Conservation (phyloP, 2,888 invertebrate species). For the Amphipoea lucens region DNA sequence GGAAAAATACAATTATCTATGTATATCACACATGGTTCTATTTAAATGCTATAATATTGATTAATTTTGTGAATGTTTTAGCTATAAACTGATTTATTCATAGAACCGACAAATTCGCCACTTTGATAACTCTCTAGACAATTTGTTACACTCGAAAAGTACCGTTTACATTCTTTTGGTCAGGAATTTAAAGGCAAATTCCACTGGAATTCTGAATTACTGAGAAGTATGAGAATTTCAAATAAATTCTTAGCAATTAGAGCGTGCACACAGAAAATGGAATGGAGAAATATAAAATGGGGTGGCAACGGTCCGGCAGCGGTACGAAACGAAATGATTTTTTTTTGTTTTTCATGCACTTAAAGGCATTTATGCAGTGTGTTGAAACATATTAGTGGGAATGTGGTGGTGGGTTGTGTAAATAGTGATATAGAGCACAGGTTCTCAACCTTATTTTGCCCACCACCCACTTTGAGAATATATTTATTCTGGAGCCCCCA, state of each 20-base stretch:
- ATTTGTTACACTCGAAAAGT: conserved; percentile 14
- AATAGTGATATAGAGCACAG: not conserved
- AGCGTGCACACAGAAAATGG: conserved; percentile 50
- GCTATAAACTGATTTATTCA: not conserved
- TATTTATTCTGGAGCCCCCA: too few relatives aligned
- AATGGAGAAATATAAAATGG: conserved; percentile 50
- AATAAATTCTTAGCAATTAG: conserved; percentile 59
- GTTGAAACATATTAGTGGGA: conserved; percentile 9
- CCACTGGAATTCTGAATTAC: conserved; percentile 29
- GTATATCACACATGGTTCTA: not conserved
- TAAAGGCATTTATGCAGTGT: conserved; percentile 29
- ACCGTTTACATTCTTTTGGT: conserved; percentile 39
- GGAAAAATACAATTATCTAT: not conserved
- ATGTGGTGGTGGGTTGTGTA: not conserved
- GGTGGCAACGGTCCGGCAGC: not conserved
- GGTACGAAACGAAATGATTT: conserved; percentile 30
- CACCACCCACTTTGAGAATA: not conserved
- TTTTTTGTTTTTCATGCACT: conserved; percentile 41
- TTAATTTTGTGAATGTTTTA: not conserved
- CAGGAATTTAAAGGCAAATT: conserved; percentile 45
- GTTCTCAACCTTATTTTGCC: not conserved
- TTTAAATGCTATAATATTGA: not conserved
- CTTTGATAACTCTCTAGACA: not conserved
- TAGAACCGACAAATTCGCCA: not conserved
- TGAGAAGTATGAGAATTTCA: conserved; percentile 49